Conservation (phyloP, 1,140 invertebrate genomes). For the Lepeophtheirus salmonis region DNA sequence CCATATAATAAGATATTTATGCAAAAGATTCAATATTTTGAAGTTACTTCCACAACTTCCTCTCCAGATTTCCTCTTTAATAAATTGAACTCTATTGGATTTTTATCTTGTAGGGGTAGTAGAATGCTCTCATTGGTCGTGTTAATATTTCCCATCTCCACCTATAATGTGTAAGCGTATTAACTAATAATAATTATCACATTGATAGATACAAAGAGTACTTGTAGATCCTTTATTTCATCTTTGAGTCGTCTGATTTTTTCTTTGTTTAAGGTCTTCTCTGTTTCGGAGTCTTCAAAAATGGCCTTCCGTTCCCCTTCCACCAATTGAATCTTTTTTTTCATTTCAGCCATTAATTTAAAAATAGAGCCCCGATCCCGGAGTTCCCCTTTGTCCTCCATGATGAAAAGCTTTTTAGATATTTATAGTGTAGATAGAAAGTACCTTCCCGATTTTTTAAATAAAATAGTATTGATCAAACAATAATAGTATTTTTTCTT, state of each 20-base stretch:
- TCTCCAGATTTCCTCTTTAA: constrained; percentile 12
- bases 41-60: constrained; percentile 10
- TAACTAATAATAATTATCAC: not conserved
- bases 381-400: not conserved
- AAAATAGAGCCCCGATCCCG: constrained; percentile 11
- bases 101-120: not conserved
- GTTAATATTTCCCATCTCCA: not conserved
- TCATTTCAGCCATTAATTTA: constrained; percentile 17
- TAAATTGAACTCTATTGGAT: constrained; percentile 3
- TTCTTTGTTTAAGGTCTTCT: constrained; percentile 15
- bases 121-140: constrained; percentile 4
- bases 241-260: constrained; percentile 10
- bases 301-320: constrained; percentile 18
- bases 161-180: not conserved
- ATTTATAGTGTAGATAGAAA: too few species aligned
- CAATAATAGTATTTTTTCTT: too few species aligned
- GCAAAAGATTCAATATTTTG: not conserved
- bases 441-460: too few species aligned
- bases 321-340: constrained; percentile 18
- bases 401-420: too few species aligned
- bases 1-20: too few species aligned
- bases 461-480: too few species aligned
- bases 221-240: constrained; percentile 9
- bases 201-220: not conserved
- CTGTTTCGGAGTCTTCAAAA: constrained; percentile 18